Base-by-base conservation (phyloP, 2,888 invertebrate genomes). In the Dyspetes luteomarginatus region DNA sequence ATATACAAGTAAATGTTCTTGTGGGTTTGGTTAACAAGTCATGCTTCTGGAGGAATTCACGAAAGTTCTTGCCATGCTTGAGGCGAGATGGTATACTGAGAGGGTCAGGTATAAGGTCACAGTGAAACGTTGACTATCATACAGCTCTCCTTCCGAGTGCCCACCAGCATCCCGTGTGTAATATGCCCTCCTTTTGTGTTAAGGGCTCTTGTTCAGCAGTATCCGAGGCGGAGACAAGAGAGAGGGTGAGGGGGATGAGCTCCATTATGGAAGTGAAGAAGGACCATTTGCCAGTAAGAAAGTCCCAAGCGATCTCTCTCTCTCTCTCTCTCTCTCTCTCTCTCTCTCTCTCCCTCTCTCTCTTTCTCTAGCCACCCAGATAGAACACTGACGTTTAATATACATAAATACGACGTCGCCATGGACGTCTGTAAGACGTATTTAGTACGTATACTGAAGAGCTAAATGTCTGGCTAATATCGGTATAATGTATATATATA, bases 201-300 rank as follows among this genome's bases (percentile, higher is more conserved):
- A 88, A 88, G 85, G 86, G 86, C 83, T 87, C 87, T 87, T 87
- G 88, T 88, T 85, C 84, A 84, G 83, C 84, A 85, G 86, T 86
- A 86, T 81, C 77, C 71, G 73, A 62, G 78, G 78, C 55, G 30
- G 55, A 64, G 64, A 77, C 62, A 64, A 64, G 69, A 15, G 24
- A 69, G 50, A 50, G 52, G 52, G 60, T 71, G 50, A 50, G 52
- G 52, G 60, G 52, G 50, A 68, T 71, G 80, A 85, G 84, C 83
- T 85, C 83, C 84, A 83, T 85, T 82, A 85, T 82, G 83, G 80
- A 67, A 81, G 71, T 69, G 75, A 72, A 64, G 76, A 36, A 65
- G 82, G 76, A 80, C 82, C 82, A 82, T 84, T 84, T 84, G 79
- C 83, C 60, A 81, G 76, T 62, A 56, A 77, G 60, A 80, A 82